Evolutionary conservation across 2,888 invertebrate species (phyloP).

Genomic region (Octonoba sinensis): DNA sequence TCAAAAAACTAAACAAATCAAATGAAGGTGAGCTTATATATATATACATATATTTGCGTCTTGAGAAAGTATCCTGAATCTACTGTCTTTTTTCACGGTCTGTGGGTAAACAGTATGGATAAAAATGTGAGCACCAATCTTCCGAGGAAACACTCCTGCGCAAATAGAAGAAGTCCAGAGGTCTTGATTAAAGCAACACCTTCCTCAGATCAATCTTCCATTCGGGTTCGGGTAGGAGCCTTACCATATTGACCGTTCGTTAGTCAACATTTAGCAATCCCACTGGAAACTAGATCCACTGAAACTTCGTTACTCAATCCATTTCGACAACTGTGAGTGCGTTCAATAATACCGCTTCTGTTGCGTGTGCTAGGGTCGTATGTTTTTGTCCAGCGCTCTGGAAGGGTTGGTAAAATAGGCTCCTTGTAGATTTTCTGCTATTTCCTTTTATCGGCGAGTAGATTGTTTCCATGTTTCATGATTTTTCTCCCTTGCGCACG

Average conservation of each 20-base stretch:
- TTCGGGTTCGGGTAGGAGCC: background rate
- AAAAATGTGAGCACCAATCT: background rate
- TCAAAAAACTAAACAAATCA: too few species aligned
- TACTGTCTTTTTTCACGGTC: too few species aligned
- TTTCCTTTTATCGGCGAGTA: background rate
- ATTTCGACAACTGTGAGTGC: constrained; percentile 5
- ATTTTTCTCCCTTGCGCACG: constrained; percentile 14
- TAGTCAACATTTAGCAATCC: constrained; percentile 13
- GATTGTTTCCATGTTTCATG: constrained; percentile 19
- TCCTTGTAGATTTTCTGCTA: constrained; percentile 1
- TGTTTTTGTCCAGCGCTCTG: background rate
- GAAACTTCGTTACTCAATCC: constrained; percentile 20
- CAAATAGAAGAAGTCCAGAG: background rate
- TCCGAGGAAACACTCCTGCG: background rate
- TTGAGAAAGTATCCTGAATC: too few species aligned
- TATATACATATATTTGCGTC: too few species aligned
- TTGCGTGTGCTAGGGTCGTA: background rate
- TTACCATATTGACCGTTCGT: constrained; percentile 20
- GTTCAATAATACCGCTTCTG: background rate
- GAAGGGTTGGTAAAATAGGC: background rate
- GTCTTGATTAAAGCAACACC: constrained; percentile 8
- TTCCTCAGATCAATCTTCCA: background rate
- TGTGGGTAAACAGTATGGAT: background rate
- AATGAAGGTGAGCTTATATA: too few species aligned
- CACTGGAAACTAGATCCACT: constrained; percentile 6